A percentile compares a stretch with the other conserved stretches of the same genome.
Evolutionary conservation across 2,113 vertebrate species (phyloP).

Genomic region (human): GRCh38 chr21:26807001-26807500

Average conservation of each 20-base stretch:
- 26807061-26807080: not conserved
- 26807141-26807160: fast-evolving
- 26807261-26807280: too few relatives aligned
- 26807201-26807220: not conserved
- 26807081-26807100: not conserved
- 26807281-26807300: fast-evolving
- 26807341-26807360: not conserved
- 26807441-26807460: not conserved
- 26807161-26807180: not conserved
- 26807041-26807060: not conserved
- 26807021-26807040: not conserved
- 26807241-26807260: not conserved
- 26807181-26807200: not conserved
- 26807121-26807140: not conserved
- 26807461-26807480: not conserved
- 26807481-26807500: not conserved
- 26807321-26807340: not conserved
- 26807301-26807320: not conserved
- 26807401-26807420: not conserved
- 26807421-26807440: not conserved
- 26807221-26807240: not conserved
- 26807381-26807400: not conserved
- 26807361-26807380: not conserved
- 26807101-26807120: not conserved
- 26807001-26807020: not conserved